Percentiles rank a stretch among this genome's conserved stretches.
phyloP scores from a whole-genome alignment of 2,888 invertebrate species.

The Lysandra bellargus region DNA sequence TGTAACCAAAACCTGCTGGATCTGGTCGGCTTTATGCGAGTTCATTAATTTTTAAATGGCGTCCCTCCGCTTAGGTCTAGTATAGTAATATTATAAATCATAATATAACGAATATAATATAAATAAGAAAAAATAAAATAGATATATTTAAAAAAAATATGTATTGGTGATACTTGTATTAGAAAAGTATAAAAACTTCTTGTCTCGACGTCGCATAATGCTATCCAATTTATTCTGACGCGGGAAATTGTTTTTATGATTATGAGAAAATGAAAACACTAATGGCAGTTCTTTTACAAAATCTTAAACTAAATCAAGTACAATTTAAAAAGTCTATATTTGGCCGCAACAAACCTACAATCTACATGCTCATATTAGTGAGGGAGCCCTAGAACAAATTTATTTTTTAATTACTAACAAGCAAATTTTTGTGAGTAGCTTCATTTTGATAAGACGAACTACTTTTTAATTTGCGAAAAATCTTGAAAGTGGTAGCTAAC shows the following conservation, averaged over 20 bases:
- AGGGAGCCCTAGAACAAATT: no score
- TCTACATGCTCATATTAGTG: neutral
- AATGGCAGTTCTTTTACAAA: neutral
- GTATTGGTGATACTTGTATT: neutral
- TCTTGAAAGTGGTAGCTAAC: no score
- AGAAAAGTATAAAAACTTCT: neutral
- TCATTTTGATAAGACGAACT: no score
- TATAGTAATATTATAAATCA: neutral
- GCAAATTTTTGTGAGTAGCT: no score
- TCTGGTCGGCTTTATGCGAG: constrained; percentile 2
- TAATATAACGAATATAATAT: neutral
- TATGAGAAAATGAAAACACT: constrained; percentile 21
- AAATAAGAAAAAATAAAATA: neutral
- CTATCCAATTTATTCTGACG: constrained; percentile 35
- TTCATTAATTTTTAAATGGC: constrained; percentile 10
- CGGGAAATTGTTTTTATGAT: constrained; percentile 33
- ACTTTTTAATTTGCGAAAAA: no score
- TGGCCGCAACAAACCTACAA: neutral
- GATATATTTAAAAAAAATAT: neutral
- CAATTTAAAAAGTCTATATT: neutral
- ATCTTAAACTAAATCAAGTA: neutral
- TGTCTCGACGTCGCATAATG: constrained; percentile 20
- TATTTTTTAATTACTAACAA: no score
- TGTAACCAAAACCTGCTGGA: constrained; percentile 24
- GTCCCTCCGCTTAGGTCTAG: neutral